Evolutionary conservation across 2,113 vertebrate species (phyloP).

Genomic region (Seriola rivoliana): DNA sequence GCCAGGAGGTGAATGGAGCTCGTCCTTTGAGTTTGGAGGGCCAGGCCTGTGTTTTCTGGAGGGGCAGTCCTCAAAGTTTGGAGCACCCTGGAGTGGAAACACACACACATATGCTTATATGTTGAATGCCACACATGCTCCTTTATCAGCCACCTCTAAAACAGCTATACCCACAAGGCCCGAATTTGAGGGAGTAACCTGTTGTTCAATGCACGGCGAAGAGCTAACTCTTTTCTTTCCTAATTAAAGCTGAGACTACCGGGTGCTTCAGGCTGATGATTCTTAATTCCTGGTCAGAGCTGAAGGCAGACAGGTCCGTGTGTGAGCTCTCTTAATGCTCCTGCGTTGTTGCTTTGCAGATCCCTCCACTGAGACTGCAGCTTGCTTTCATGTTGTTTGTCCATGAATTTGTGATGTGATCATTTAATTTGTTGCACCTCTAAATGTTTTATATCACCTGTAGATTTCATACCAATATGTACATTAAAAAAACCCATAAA

Average conservation of each 20-base stretch:
- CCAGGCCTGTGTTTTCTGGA: conserved; percentile 81
- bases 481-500: neutral
- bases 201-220: conserved; percentile 36
- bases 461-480: neutral
- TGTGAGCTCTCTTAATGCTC: neutral
- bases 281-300: conserved; percentile 37
- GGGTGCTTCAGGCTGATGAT: conserved; percentile 55
- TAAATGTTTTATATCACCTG: neutral
- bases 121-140: conserved; percentile 72
- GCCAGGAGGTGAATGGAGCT: conserved; percentile 78
- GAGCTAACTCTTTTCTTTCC: conserved; percentile 48
- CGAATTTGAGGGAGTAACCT: conserved; percentile 41
- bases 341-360: neutral
- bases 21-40: conserved; percentile 81
- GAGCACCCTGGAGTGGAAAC: conserved; percentile 84
- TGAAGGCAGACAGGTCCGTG: neutral
- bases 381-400: neutral
- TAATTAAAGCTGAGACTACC: conserved; percentile 54
- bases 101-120: conserved; percentile 64
- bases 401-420: neutral
- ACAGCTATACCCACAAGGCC: conserved; percentile 38
- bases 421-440: neutral
- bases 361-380: neutral
- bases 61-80: conserved; percentile 79
- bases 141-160: conserved; percentile 67